These are phyloP conservation scores for Helogale parvula DNA, from an alignment of 2,113 vertebrate species.

Conservation along the genomic window DNA sequence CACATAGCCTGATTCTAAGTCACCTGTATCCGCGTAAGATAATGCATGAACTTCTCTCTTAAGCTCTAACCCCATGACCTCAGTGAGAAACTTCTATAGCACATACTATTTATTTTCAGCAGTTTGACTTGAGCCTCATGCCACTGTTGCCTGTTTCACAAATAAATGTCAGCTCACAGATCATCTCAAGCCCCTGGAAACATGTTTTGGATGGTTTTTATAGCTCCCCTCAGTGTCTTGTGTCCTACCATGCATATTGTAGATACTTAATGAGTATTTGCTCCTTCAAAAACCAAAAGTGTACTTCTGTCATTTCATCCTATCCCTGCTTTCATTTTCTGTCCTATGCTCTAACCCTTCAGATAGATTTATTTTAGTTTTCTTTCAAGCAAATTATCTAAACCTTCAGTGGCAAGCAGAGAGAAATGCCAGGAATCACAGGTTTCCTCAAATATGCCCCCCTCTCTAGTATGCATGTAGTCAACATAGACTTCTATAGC, in stretches of 20 bases:
- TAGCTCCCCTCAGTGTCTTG: background rate
- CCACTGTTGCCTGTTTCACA: background rate
- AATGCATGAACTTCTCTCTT: background rate
- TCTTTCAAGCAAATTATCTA: slow-evolving; percentile 14
- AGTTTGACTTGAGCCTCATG: background rate
- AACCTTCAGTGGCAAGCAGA: background rate
- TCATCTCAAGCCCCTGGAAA: background rate
- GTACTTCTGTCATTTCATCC: background rate
- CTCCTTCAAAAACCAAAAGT: slow-evolving; percentile 18
- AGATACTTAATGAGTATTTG: background rate
- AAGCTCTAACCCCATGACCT: background rate
- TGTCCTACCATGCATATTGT: background rate
- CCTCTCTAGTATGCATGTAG: background rate
- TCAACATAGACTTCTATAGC: background rate
- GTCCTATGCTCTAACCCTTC: background rate
- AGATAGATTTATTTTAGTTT: background rate
- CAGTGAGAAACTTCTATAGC: background rate
- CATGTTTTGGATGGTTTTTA: background rate
- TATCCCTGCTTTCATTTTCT: background rate
- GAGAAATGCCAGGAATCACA: background rate
- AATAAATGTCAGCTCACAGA: background rate
- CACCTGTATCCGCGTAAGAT: background rate
- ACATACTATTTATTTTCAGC: background rate
- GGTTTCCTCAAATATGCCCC: background rate
- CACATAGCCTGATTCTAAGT: background rate